Evolutionary conservation across 37 sponge, comb jelly and placozoan genomes (phyloP), one percentile per base, ranked within the genome.

Genomic region (Dysidea cf. avara): DNA sequence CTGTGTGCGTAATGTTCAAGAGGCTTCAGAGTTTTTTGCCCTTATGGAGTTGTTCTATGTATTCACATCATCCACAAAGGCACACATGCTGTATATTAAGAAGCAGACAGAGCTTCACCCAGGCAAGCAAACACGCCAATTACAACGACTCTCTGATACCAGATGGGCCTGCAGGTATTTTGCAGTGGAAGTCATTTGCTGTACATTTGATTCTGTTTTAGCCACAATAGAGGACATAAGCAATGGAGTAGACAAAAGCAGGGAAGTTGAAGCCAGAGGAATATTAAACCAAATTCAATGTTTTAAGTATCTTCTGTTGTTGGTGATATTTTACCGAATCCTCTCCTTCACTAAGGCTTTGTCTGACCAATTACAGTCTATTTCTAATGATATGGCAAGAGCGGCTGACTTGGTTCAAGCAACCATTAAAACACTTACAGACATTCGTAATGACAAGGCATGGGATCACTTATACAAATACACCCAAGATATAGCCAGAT

Each of bases 161-260:
- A 75, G 76, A 35, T 86, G 87, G 87, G 72, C 80, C 32, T 86
- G 87, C 71, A 79, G 81, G 61, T 79, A 73, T 51, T 55, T 74
- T 22, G 39, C 79, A 29, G 68, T 74, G 46, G 68, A 67, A 66
- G 61, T 71, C 66, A 40, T 69, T 20, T 80, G 70, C 52, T 56
- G 56, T 69, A 68, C 81, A 56, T 86, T 74, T 67, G 80, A 84
- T 24, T 63, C 66, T 46, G 39, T 83, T 63, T 59, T 83, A 43
- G 77, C 77, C 12, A 84, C 78, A 39, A 56, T 84, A 31, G 85
- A 77, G 64, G 70, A 69, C 9, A 69, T 69, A 68, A 74, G 76
- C 48, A 72, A 86, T 79, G 78, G 75, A 52, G 47, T 53, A 60
- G 81, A 79, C 30, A 73, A 71, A 74, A 37, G 69, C 63, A 66